Conservation (phyloP, 2,888 invertebrate genomes). For the Lutraria lutraria region DNA sequence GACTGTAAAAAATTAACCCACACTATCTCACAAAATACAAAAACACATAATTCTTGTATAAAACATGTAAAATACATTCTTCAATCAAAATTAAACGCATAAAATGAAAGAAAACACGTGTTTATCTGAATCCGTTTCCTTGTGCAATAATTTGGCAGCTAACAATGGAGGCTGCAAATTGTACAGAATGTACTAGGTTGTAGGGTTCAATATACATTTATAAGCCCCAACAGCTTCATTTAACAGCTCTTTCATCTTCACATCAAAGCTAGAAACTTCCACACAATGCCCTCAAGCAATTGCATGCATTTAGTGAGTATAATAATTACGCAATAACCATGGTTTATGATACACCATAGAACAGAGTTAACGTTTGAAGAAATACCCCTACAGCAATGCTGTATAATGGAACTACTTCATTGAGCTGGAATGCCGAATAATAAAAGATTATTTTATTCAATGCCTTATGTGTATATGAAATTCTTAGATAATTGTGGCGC, state of each 20-base stretch:
- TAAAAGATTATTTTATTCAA: neutral
- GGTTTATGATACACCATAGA: constrained; percentile 14
- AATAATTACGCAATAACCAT: constrained; percentile 17
- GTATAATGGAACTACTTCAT: neutral
- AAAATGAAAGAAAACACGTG: constrained; percentile 25
- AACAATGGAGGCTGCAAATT: neutral
- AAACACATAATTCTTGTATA: constrained; percentile 10
- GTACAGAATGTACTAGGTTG: neutral
- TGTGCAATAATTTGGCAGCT: constrained; percentile 17
- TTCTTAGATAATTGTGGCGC: neutral
- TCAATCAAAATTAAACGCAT: constrained; percentile 27
- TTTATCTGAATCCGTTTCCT: neutral
- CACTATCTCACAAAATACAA: neutral
- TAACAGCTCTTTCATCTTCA: constrained; percentile 15
- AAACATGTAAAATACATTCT: neutral
- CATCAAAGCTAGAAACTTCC: constrained; percentile 10
- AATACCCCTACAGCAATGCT: neutral
- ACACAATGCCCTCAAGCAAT: neutral
- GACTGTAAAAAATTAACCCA: constrained; percentile 7
- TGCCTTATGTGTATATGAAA: constrained; percentile 2
- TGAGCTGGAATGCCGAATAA: neutral
- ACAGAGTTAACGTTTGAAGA: neutral
- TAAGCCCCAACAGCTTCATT: constrained; percentile 18
- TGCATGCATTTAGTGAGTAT: constrained; percentile 19
- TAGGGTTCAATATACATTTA: constrained; percentile 13